Conservation (phyloP, 2,888 invertebrate genomes). For the Callyntrura guangdongensis region DNA sequence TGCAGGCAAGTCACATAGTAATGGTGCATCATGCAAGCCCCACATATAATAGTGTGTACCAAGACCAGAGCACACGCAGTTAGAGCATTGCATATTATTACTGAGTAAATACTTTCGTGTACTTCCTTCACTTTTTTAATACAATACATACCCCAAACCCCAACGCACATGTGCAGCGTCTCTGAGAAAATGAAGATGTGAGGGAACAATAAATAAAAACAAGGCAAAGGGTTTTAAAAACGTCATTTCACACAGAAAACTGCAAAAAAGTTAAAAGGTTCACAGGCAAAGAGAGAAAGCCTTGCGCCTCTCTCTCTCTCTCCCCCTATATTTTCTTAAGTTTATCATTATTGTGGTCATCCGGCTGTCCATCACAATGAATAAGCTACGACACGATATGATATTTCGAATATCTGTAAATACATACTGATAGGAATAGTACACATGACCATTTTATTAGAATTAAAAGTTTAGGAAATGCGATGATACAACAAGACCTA, state of each 20-base stretch:
- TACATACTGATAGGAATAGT: neutral
- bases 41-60: slow-evolving; percentile 7
- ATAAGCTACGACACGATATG: slow-evolving; percentile 1
- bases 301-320: neutral
- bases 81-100: no score
- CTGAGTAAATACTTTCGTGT: neutral
- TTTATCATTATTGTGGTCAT: slow-evolving; percentile 29
- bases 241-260: slow-evolving; percentile 13
- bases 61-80: no score
- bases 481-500: no score
- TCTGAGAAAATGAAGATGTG: slow-evolving; percentile 12
- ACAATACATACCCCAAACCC: no score
- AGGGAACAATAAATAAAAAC: slow-evolving; percentile 34
- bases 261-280: slow-evolving; percentile 24
- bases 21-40: neutral
- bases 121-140: no score
- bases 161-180: neutral
- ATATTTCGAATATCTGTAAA: neutral
- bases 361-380: slow-evolving; percentile 17
- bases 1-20: neutral
- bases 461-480: neutral
- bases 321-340: no score
- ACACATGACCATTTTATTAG: neutral
- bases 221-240: slow-evolving; percentile 20
- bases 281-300: slow-evolving; percentile 30